These are phyloP conservation scores for Hedya salicella DNA, from an alignment of 2,888 invertebrate genomes.

Conservation along the genomic window DNA sequence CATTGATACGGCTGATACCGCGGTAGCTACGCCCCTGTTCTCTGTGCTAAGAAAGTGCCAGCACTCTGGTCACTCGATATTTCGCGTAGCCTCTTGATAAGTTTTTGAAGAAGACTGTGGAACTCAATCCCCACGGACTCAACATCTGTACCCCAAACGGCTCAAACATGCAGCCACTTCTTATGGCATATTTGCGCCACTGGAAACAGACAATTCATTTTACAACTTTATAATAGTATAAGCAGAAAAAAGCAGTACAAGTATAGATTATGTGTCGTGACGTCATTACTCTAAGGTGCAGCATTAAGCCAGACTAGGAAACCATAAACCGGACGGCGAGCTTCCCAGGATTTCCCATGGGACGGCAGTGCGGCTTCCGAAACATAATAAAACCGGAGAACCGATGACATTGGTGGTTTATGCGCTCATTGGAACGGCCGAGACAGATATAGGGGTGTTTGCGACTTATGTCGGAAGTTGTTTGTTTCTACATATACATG, in stretches of 20 bases:
- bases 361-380: constrained; percentile 19
- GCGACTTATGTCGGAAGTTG: neutral
- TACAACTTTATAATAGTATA: too few relatives aligned
- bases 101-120: too few relatives aligned
- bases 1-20: too few relatives aligned
- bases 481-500: neutral
- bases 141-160: too few relatives aligned
- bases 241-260: neutral
- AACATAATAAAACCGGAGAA: constrained; percentile 30
- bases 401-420: constrained; percentile 27
- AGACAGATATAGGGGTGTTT: constrained; percentile 5
- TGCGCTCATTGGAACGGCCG: neutral
- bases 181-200: too few relatives aligned
- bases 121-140: too few relatives aligned
- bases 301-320: constrained; percentile 14
- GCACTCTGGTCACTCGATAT: too few relatives aligned
- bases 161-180: too few relatives aligned
- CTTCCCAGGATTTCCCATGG: constrained; percentile 30
- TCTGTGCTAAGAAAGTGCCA: too few relatives aligned
- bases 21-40: too few relatives aligned
- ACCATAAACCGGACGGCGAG: constrained; percentile 24
- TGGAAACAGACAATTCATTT: too few relatives aligned
- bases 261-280: constrained; percentile 8
- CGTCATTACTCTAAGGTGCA: constrained; percentile 22
- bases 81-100: too few relatives aligned